Conservation (phyloP, 1,140 invertebrate genomes). For the Psilanteris sp. region DNA sequence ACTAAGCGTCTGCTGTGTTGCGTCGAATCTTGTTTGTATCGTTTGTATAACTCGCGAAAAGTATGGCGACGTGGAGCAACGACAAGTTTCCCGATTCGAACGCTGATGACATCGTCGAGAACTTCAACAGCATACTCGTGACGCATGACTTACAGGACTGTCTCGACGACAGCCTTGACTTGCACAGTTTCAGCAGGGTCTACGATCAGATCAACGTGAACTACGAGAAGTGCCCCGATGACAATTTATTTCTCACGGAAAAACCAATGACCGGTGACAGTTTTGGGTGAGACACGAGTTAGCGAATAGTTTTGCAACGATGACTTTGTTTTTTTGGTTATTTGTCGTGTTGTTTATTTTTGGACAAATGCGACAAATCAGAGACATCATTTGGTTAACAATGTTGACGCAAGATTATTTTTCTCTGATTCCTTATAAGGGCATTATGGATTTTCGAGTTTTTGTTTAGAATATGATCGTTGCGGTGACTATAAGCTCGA, state of each 20-base stretch:
- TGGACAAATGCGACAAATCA: no score
- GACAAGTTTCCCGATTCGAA: conserved; percentile 72
- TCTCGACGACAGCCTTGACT: conserved; percentile 81
- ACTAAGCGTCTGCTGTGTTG: conserved; percentile 9
- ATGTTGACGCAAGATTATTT: background rate
- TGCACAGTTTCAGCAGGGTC: conserved; percentile 79
- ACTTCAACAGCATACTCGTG: conserved; percentile 77
- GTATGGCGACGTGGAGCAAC: conserved; percentile 78
- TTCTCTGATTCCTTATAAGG: conserved; percentile 72
- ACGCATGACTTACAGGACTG: conserved; percentile 81
- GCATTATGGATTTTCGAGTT: conserved; percentile 70
- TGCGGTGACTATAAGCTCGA: no score
- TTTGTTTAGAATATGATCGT: no score
- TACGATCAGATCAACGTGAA: conserved; percentile 77
- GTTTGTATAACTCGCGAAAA: conserved; percentile 63
- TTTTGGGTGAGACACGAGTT: conserved; percentile 71
- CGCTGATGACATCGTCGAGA: conserved; percentile 66
- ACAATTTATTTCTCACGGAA: conserved; percentile 72
- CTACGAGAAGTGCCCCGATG: conserved; percentile 73
- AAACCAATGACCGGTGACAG: conserved; percentile 73
- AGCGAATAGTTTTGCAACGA: no score
- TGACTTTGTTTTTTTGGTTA: no score
- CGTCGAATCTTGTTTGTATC: conserved; percentile 11
- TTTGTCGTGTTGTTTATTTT: no score
- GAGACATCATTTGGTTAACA: background rate